Conservation (phyloP, 2,113 vertebrate genomes). For the Melanostigma gelatinosum region DNA sequence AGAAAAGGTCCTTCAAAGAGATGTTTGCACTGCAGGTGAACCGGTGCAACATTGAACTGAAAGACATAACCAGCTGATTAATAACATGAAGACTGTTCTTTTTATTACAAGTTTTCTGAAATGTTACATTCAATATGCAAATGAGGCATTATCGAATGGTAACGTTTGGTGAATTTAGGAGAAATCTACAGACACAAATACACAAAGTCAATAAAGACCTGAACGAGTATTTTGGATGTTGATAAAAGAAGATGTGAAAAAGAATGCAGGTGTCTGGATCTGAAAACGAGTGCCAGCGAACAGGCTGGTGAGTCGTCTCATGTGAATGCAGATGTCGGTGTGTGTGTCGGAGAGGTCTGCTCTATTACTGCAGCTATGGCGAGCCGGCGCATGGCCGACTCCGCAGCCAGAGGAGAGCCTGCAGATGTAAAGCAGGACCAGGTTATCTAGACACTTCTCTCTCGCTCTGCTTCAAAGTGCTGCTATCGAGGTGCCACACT, state of each 20-base stretch:
- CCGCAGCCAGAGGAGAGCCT: slow-evolving; percentile 30
- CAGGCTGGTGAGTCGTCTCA: not conserved
- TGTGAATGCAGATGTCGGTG: slow-evolving; percentile 21
- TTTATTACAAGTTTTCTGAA: too few relatives aligned
- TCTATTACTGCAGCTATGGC: slow-evolving; percentile 5
- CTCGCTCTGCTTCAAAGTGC: slow-evolving; percentile 61
- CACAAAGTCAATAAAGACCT: too few relatives aligned
- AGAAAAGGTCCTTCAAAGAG: not conserved
- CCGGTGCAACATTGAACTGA: not conserved
- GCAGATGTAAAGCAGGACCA: slow-evolving; percentile 46
- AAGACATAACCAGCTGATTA: too few relatives aligned
- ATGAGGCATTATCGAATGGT: too few relatives aligned
- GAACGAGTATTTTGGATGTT: too few relatives aligned
- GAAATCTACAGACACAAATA: not conserved
- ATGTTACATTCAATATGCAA: too few relatives aligned
- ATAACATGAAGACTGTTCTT: too few relatives aligned
- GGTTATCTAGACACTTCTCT: slow-evolving; percentile 59
- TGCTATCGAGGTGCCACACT: slow-evolving; percentile 57
- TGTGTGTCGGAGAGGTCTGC: slow-evolving; percentile 8
- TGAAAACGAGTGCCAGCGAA: not conserved
- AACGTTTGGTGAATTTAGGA: too few relatives aligned
- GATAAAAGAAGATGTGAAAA: not conserved
- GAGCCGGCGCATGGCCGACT: not conserved
- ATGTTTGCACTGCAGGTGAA: not conserved
- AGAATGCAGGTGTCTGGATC: not conserved